Evolutionary conservation across 2,888 invertebrate genomes (phyloP).

Genomic region (Colletes collaris): DNA sequence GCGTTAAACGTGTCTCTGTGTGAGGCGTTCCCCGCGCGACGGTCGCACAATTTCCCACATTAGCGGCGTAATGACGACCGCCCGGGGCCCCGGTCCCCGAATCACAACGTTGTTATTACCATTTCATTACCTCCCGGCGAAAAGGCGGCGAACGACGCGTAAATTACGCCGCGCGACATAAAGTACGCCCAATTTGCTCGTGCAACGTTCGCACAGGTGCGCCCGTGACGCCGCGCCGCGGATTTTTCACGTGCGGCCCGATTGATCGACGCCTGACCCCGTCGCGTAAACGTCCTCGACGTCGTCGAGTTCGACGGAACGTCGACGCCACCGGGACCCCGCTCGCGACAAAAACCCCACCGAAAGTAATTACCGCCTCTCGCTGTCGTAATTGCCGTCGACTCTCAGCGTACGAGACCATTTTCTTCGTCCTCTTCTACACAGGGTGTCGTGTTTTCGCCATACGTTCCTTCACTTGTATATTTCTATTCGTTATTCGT

Average conservation of each 20-base stretch:
- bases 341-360: constrained; percentile 42
- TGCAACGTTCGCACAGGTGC: neutral
- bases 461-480: too few relatives aligned
- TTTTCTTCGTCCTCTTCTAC: constrained; percentile 32
- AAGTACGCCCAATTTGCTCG: constrained; percentile 66
- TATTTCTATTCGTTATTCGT: too few relatives aligned
- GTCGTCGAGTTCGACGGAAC: constrained; percentile 12
- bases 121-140: constrained; percentile 68
- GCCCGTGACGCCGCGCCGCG: neutral
- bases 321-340: constrained; percentile 17
- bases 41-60: constrained; percentile 65
- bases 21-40: constrained; percentile 1
- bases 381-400: constrained; percentile 49
- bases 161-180: constrained; percentile 68
- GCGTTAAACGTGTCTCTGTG: constrained; percentile 2
- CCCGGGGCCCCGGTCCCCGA: constrained; percentile 58
- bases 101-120: constrained; percentile 70
- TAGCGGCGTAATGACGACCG: constrained; percentile 63
- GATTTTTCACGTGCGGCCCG: constrained; percentile 27
- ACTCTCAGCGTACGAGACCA: constrained; percentile 34
- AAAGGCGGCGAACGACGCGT: constrained; percentile 67
- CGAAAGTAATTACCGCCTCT: constrained; percentile 56
- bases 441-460: too few relatives aligned
- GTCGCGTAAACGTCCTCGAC: neutral
- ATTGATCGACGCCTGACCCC: constrained; percentile 37